Evolutionary conservation across 2,888 invertebrate genomes (phyloP).

Genomic region (Halocaridina rubra): DNA sequence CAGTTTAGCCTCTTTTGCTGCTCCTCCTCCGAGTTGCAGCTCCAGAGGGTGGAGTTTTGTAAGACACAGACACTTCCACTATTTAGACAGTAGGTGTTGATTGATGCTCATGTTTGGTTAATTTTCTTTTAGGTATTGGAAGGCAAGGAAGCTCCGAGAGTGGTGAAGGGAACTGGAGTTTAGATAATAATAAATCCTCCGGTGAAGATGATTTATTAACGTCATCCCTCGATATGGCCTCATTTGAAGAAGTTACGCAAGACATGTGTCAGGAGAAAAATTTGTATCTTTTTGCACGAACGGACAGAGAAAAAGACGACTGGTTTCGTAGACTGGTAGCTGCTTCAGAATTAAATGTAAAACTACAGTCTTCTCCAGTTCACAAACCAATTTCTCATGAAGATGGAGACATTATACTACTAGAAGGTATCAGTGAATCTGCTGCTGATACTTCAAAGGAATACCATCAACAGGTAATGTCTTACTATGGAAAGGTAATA

Average conservation of each 20-base stretch:
- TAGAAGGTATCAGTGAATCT: conserved; percentile 32
- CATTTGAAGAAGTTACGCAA: conserved; percentile 50
- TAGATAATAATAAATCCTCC: conserved; percentile 46
- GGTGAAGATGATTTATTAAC: conserved; percentile 44
- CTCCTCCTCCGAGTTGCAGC: too few species aligned
- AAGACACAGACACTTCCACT: too few species aligned
- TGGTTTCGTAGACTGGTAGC: conserved; percentile 72
- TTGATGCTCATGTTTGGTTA: too few species aligned
- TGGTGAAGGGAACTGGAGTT: conserved; percentile 49
- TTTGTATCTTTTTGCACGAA: conserved; percentile 79
- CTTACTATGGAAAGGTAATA: too few species aligned
- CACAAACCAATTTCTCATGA: conserved; percentile 13
- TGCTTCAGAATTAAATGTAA: conserved; percentile 46
- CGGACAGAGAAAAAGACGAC: conserved; percentile 90
- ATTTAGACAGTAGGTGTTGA: too few species aligned
- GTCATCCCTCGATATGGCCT: conserved; percentile 51
- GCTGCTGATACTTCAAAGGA: not conserved
- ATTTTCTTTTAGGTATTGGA: not conserved
- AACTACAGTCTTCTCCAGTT: conserved; percentile 21
- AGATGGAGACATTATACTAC: conserved; percentile 14
- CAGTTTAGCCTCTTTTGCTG: too few species aligned
- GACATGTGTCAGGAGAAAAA: conserved; percentile 65
- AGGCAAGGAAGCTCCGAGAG: conserved; percentile 49
- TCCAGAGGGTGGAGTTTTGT: too few species aligned
- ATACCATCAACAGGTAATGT: not conserved